Percentiles rank a stretch among this genome's conserved stretches.
Evolutionary conservation across 2,888 invertebrate species (phyloP).

Genomic region (Colostygia pectinataria): DNA sequence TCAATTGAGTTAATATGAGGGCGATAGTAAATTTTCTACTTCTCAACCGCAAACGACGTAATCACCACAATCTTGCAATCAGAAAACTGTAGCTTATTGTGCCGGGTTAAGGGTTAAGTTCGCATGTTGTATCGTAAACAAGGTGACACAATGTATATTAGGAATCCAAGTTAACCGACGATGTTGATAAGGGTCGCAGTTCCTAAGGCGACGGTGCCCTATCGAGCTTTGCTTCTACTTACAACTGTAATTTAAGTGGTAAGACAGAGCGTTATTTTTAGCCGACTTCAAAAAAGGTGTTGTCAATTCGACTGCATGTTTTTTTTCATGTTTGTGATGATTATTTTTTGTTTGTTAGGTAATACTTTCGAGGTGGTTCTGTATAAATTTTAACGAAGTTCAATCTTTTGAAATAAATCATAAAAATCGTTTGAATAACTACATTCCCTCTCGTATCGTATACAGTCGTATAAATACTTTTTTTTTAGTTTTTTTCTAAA

Average conservation of each 20-base stretch:
- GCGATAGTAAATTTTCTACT: conserved; percentile 62
- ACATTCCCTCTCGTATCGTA: too few species aligned
- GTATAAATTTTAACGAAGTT: too few species aligned
- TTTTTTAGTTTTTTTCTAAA: too few species aligned
- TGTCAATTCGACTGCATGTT: too few species aligned
- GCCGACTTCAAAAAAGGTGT: too few species aligned
- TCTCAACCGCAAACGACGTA: conserved; percentile 37
- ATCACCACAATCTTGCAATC: not conserved
- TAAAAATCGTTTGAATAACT: too few species aligned
- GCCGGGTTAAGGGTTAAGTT: conserved; percentile 37
- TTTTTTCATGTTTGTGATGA: too few species aligned
- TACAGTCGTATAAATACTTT: too few species aligned
- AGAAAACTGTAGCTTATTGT: conserved; percentile 29
- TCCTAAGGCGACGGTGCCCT: conserved; percentile 68
- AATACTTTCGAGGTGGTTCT: too few species aligned
- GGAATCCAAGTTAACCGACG: conserved; percentile 63
- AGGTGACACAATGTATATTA: conserved; percentile 63
- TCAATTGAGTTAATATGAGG: conserved; percentile 64
- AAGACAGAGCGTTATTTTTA: conserved; percentile 32
- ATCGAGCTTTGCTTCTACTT: conserved; percentile 64
- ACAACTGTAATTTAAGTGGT: conserved; percentile 42
- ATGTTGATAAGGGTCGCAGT: conserved; percentile 76
- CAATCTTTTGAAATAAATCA: too few species aligned
- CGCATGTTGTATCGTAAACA: conserved; percentile 30
- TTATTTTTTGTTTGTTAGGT: too few species aligned